phyloP scores from a whole-genome alignment of 2,113 vertebrate genomes.

The Percopsis transmontana region DNA sequence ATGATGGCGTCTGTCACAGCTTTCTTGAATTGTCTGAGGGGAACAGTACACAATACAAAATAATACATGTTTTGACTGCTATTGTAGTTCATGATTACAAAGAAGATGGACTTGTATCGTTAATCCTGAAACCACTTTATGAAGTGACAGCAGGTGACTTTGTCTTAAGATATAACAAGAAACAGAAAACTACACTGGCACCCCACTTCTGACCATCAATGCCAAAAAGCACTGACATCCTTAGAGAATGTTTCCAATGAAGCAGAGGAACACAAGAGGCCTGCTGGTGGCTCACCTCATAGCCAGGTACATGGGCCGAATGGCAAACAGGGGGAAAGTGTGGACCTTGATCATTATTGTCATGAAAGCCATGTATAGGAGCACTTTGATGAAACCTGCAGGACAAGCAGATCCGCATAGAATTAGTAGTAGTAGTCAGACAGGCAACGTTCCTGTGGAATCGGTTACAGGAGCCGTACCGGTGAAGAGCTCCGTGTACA shows the following conservation, averaged over 20 bases:
- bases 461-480: no score
- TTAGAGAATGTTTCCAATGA: neutral
- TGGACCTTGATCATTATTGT: conserved; percentile 99
- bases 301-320: conserved; percentile 98
- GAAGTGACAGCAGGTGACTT: no score
- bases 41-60: neutral
- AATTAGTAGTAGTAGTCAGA: neutral
- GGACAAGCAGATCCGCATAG: neutral
- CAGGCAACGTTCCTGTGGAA: neutral
- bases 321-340: conserved; percentile 97
- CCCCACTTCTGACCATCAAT: no score
- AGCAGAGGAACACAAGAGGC: neutral
- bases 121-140: no score
- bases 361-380: conserved; percentile 98
- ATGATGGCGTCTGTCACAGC: conserved; percentile 96
- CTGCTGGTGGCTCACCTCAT: conserved; percentile 86
- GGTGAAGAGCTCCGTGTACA: conserved; percentile 96
- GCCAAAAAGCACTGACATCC: neutral
- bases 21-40: conserved; percentile 93
- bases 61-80: neutral
- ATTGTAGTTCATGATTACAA: no score
- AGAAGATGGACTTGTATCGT: no score
- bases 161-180: no score
- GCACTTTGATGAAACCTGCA: conserved; percentile 94
- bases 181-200: neutral